phyloP scores from a whole-genome alignment of 2,797 vertebrate species.

The Chromobotia macracanthus region DNA sequence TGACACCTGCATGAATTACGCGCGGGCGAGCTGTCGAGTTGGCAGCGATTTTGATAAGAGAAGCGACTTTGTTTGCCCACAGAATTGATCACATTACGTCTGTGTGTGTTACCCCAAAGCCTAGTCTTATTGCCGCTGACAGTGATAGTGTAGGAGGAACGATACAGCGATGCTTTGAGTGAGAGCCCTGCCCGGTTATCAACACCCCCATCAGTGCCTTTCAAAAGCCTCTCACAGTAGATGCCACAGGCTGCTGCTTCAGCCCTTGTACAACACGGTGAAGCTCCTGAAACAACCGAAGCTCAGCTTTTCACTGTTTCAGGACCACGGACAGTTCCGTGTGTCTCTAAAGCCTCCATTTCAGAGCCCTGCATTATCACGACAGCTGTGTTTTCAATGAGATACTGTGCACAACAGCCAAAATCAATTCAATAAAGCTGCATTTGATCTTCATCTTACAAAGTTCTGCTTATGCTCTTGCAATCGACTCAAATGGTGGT shows the following conservation, averaged over 20 bases:
- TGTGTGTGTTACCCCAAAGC: constrained; percentile 63
- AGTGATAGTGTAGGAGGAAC: constrained; percentile 58
- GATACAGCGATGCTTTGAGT: constrained; percentile 34
- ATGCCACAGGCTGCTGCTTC: constrained; percentile 38
- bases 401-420: constrained; percentile 15
- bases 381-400: constrained; percentile 10
- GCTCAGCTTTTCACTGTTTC: constrained; percentile 32
- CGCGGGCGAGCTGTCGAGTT: constrained; percentile 22
- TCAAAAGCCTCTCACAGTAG: constrained; percentile 57
- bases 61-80: constrained; percentile 63
- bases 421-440: constrained; percentile 31
- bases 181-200: constrained; percentile 53
- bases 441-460: constrained; percentile 52
- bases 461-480: constrained; percentile 29
- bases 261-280: constrained; percentile 15
- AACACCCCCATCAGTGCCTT: constrained; percentile 35
- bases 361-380: constrained; percentile 49
- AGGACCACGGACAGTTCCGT: constrained; percentile 47
- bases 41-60: constrained; percentile 53
- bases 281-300: constrained; percentile 14
- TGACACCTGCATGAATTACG: constrained; percentile 35
- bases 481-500: constrained; percentile 67
- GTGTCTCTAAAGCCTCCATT: constrained; percentile 50
- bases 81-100: constrained; percentile 66
- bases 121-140: constrained; percentile 60